phyloP scores from a whole-genome alignment of 2,888 invertebrate genomes.

The Himalopsyche kuldschensis region DNA sequence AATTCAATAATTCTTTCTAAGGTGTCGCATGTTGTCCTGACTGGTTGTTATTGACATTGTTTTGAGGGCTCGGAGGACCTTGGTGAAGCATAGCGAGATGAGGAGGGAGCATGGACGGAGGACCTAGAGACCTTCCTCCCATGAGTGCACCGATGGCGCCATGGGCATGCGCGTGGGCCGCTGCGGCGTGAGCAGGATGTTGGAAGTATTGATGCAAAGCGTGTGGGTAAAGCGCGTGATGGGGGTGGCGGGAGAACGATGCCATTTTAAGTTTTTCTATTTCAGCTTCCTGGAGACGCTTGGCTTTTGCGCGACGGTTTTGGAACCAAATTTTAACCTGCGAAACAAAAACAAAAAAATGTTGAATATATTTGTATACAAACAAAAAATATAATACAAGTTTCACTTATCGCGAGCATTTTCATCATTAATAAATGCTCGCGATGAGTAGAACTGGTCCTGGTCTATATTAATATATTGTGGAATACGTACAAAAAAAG shows the following conservation, averaged over 20 bases:
- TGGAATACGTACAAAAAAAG: no score
- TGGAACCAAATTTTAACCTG: constrained; percentile 90
- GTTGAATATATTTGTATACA: not conserved
- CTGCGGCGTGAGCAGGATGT: constrained; percentile 54
- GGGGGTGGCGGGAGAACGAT: constrained; percentile 64
- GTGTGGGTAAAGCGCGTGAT: constrained; percentile 61
- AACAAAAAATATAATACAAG: not conserved
- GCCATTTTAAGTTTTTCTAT: constrained; percentile 92
- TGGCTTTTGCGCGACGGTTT: constrained; percentile 94
- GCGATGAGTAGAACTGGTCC: no score
- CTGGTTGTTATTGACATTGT: not conserved
- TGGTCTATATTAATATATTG: no score
- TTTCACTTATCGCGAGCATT: not conserved
- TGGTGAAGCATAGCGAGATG: constrained; percentile 48
- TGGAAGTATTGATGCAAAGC: constrained; percentile 65
- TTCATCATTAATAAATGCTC: no score
- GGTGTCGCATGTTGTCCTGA: not conserved
- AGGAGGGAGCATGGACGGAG: constrained; percentile 47
- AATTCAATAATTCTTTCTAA: not conserved
- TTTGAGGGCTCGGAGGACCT: constrained; percentile 34
- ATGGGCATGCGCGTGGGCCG: constrained; percentile 42
- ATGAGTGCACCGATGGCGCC: constrained; percentile 56
- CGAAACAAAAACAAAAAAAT: not conserved
- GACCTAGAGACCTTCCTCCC: constrained; percentile 50
- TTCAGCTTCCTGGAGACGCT: constrained; percentile 96